A percentile compares a stretch with the other conserved stretches of the same genome.
Evolutionary conservation across 2,888 invertebrate species (phyloP).

Genomic region (Sclerodermus sp.): DNA sequence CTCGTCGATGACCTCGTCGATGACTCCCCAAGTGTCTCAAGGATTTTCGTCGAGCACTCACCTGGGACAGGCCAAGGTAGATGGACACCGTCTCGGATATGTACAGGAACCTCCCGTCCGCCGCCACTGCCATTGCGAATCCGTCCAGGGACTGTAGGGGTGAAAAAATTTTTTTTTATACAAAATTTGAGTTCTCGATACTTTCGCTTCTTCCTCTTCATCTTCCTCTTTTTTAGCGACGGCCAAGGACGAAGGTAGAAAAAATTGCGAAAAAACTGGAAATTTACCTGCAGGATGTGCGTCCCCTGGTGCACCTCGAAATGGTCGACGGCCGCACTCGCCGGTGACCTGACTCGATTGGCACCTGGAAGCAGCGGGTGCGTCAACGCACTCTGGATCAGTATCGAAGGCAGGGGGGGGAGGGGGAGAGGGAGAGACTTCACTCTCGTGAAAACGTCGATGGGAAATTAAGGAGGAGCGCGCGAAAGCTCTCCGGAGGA

Average conservation of each 20-base stretch:
- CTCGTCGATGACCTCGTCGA: too few species aligned
- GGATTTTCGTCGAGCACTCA: slow-evolving; percentile 60
- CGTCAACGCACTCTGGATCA: too few species aligned
- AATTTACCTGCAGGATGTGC: slow-evolving; percentile 92
- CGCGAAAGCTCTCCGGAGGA: too few species aligned
- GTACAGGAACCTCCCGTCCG: slow-evolving; percentile 97
- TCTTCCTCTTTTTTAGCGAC: not conserved
- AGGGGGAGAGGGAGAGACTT: too few species aligned
- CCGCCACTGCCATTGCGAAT: slow-evolving; percentile 93
- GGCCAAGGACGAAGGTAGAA: not conserved
- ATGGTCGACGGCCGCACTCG: slow-evolving; percentile 80
- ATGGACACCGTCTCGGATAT: slow-evolving; percentile 99
- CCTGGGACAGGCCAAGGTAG: slow-evolving; percentile 99
- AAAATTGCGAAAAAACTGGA: not conserved
- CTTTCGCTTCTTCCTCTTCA: not conserved
- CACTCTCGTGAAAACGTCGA: too few species aligned
- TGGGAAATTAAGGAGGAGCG: too few species aligned
- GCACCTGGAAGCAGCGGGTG: slow-evolving; percentile 64
- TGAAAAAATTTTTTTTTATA: too few species aligned
- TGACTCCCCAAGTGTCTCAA: too few species aligned
- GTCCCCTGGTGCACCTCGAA: slow-evolving; percentile 98
- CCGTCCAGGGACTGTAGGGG: slow-evolving; percentile 96
- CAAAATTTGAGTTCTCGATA: slow-evolving; percentile 42
- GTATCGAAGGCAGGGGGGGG: too few species aligned
- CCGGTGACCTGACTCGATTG: slow-evolving; percentile 71